Evolutionary conservation across 2,113 vertebrate species (phyloP).

Genomic region (Onychostoma macrolepis): DNA sequence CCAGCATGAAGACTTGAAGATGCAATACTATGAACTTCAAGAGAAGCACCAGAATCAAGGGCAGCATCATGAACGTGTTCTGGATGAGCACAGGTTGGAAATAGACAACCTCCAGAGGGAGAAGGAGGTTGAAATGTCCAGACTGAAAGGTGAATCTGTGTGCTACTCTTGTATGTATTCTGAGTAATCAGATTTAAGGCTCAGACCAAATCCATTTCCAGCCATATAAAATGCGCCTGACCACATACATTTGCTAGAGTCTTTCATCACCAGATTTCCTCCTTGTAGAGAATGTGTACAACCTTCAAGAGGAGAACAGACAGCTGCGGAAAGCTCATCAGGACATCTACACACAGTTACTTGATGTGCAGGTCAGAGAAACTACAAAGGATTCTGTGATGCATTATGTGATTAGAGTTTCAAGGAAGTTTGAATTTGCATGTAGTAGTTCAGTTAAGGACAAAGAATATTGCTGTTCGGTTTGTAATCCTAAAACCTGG

Average conservation of each 20-base stretch:
- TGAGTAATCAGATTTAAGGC: neutral
- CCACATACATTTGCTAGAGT: slow-evolving; percentile 7
- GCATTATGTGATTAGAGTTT: slow-evolving; percentile 13
- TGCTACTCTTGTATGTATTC: neutral
- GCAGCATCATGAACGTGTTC: slow-evolving; percentile 82
- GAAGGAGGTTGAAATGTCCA: slow-evolving; percentile 86
- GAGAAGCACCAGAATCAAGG: slow-evolving; percentile 85
- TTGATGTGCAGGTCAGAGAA: slow-evolving; percentile 86
- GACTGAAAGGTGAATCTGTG: slow-evolving; percentile 85
- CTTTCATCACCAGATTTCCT: slow-evolving; percentile 1
- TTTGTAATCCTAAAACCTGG: neutral
- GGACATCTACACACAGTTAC: slow-evolving; percentile 89
- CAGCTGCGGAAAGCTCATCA: slow-evolving; percentile 92
- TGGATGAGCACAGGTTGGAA: slow-evolving; percentile 85
- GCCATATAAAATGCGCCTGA: neutral
- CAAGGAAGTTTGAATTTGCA: neutral
- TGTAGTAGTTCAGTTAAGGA: neutral
- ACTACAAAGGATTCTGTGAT: slow-evolving; percentile 30
- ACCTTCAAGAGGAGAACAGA: slow-evolving; percentile 91
- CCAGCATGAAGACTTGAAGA: slow-evolving; percentile 93
- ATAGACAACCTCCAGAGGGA: slow-evolving; percentile 85
- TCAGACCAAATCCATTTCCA: neutral
- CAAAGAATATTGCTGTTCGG: neutral
- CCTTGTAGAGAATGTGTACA: slow-evolving; percentile 83
- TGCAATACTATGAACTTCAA: slow-evolving; percentile 87